Percentiles rank a stretch among this genome's conserved stretches.
phyloP scores from a whole-genome alignment of 2,888 invertebrate genomes.

The Sinotaia quadrata region DNA sequence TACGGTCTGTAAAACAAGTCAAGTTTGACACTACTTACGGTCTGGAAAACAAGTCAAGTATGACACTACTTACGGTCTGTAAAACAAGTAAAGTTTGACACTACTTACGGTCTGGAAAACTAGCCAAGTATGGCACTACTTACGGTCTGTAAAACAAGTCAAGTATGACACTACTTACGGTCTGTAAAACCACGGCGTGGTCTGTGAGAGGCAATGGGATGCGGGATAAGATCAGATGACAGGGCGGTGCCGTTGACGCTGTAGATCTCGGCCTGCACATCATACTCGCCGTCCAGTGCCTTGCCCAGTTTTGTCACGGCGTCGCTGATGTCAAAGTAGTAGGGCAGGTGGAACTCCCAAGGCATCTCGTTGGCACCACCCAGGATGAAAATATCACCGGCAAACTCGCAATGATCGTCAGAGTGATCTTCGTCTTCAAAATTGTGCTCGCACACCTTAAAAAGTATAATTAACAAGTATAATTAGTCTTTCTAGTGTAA shows the following conservation, averaged over 20 bases:
- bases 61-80: no score
- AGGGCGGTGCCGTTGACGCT: slow-evolving; percentile 40
- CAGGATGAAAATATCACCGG: slow-evolving; percentile 44
- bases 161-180: slow-evolving; percentile 36
- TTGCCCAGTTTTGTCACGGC: slow-evolving; percentile 24
- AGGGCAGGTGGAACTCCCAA: slow-evolving; percentile 39
- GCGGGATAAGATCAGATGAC: slow-evolving; percentile 15
- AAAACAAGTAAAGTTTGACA: no score
- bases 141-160: no score
- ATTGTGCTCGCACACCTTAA: slow-evolving; percentile 15
- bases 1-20: no score
- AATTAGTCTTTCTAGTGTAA: no score
- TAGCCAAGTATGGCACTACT: no score
- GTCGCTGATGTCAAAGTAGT: slow-evolving; percentile 38
- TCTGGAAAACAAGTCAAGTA: no score
- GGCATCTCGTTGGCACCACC: slow-evolving; percentile 44
- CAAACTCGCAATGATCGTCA: slow-evolving; percentile 27
- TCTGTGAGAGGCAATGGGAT: slow-evolving; percentile 28
- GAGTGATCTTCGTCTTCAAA: slow-evolving; percentile 16
- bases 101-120: no score
- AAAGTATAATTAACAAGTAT: no score
- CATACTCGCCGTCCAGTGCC: slow-evolving; percentile 28
- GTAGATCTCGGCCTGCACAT: slow-evolving; percentile 29
- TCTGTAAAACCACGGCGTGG: slow-evolving; percentile 30
- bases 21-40: no score